phyloP scores from a whole-genome alignment of 2,113 vertebrate species.

The Engystomops pustulosus region DNA sequence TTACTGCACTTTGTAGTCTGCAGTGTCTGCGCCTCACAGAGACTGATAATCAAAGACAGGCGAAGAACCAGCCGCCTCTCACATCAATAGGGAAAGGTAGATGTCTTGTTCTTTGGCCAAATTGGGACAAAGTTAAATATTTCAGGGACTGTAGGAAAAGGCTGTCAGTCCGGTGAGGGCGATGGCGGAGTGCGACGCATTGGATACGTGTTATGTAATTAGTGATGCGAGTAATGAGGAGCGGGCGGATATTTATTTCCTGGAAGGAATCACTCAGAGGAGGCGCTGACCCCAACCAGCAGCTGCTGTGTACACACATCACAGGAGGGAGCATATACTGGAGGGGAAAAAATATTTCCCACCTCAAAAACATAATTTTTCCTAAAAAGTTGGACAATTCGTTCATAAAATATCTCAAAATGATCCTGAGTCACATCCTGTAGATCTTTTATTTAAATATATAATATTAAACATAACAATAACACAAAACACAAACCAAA shows the following conservation, averaged over 20 bases:
- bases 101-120: constrained; percentile 20
- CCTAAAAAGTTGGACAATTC: neutral
- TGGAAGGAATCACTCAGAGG: constrained; percentile 5
- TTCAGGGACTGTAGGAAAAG: neutral
- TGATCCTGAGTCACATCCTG: neutral
- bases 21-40: constrained; percentile 66
- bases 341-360: neutral
- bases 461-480: no score
- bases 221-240: constrained; percentile 21
- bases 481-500: no score
- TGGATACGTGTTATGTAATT: neutral
- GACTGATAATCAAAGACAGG: constrained; percentile 67
- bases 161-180: neutral
- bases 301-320: neutral
- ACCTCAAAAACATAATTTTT: neutral
- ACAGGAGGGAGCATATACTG: neutral
- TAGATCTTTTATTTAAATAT: no score
- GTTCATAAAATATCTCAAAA: neutral
- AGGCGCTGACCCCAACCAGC: neutral
- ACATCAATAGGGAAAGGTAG: constrained; percentile 63
- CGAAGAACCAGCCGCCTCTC: constrained; percentile 56
- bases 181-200: neutral
- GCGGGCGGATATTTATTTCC: neutral
- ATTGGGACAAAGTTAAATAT: constrained; percentile 19
- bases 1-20: constrained; percentile 63